Conservation (phyloP, 1,140 invertebrate species). For the Eciton burchellii region DNA sequence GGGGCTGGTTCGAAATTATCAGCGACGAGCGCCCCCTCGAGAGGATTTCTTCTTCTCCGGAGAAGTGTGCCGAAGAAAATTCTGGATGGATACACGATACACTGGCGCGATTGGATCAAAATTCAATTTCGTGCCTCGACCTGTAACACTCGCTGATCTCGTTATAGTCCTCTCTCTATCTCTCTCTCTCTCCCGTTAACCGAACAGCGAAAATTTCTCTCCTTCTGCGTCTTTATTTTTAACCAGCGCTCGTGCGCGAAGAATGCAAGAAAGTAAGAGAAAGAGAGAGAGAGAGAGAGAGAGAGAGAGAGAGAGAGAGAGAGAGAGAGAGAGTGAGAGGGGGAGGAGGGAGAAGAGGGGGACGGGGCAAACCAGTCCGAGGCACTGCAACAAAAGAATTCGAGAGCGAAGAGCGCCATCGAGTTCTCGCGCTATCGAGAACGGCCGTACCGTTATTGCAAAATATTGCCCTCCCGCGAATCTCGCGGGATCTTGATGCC, state of each 20-base stretch:
- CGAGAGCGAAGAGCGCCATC: neutral
- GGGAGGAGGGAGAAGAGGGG: no score
- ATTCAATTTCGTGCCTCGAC: conserved; percentile 52
- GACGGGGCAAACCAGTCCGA: neutral
- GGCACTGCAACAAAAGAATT: neutral
- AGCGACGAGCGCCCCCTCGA: neutral
- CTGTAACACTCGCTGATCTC: conserved; percentile 39
- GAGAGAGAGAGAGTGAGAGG: conserved; percentile 9
- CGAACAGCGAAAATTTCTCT: neutral
- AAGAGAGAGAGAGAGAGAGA: conserved; percentile 8
- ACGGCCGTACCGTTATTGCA: no score
- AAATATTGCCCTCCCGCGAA: no score
- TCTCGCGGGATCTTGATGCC: no score
- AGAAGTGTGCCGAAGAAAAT: conserved; percentile 3
- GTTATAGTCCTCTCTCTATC: conserved; percentile 28
- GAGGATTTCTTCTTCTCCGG: neutral
- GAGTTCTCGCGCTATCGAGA: neutral
- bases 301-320: conserved; percentile 10
- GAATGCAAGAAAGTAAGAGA: neutral
- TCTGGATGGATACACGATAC: neutral
- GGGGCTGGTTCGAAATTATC: conserved; percentile 36
- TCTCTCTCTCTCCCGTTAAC: neutral
- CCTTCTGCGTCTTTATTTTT: conserved; percentile 27
- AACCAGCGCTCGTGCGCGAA: conserved; percentile 29
- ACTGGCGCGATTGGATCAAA: conserved; percentile 54